Conservation (phyloP, 2,797 vertebrate genomes). For the Microctenopoma lineatum region DNA sequence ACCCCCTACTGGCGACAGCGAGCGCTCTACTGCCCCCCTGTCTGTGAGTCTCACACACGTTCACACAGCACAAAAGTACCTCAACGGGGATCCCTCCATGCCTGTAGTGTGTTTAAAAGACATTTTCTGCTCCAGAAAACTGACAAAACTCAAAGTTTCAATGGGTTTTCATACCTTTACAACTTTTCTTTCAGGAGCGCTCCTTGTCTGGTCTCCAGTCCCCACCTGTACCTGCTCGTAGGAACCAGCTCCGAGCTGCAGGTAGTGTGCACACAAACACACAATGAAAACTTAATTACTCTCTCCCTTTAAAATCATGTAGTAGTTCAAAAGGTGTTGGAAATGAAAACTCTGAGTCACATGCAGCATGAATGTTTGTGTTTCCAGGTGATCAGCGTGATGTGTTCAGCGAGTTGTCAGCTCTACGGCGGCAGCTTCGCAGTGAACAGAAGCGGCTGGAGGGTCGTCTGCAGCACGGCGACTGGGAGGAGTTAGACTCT, state of each 20-base stretch:
- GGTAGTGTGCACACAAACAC: slow-evolving; percentile 36
- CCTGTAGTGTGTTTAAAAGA: not conserved
- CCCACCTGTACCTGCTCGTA: slow-evolving; percentile 68
- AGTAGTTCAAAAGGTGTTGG: not conserved
- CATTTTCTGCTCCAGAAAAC: not conserved
- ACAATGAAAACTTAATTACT: no score
- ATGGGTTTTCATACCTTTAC: not conserved
- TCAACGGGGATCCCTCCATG: not conserved
- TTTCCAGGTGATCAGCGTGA: slow-evolving; percentile 85
- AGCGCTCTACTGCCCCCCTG: slow-evolving; percentile 43
- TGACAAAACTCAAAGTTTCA: no score
- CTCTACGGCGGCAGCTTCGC: slow-evolving; percentile 88
- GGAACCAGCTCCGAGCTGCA: slow-evolving; percentile 72
- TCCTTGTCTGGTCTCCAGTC: slow-evolving; percentile 70
- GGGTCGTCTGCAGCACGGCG: slow-evolving; percentile 77
- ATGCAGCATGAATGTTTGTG: slow-evolving; percentile 7
- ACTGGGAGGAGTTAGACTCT: slow-evolving; percentile 77
- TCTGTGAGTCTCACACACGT: slow-evolving; percentile 59
- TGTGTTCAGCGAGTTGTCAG: slow-evolving; percentile 89
- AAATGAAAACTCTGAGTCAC: not conserved
- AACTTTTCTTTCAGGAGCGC: slow-evolving; percentile 48
- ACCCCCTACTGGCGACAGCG: slow-evolving; percentile 62
- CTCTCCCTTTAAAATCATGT: not conserved
- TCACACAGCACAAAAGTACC: not conserved
- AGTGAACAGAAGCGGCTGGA: slow-evolving; percentile 89